phyloP scores from a whole-genome alignment of 2,797 vertebrate species.

The Scarus forsteni region DNA sequence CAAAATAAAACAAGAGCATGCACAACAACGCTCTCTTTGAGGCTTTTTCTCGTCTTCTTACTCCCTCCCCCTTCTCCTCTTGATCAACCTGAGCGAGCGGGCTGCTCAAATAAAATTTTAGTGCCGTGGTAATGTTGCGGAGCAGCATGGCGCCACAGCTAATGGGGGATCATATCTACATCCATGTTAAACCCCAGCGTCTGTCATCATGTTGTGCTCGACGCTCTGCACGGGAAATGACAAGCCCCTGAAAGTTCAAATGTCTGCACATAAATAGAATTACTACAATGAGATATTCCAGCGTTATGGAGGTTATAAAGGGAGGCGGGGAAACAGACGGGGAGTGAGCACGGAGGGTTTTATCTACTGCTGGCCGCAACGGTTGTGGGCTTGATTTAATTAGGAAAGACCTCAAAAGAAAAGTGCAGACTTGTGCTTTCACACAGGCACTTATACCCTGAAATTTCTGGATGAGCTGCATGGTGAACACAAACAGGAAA shows the following conservation, averaged over 20 bases:
- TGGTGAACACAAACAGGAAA: no score
- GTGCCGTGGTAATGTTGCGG: slow-evolving; percentile 79
- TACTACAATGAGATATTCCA: slow-evolving; percentile 68
- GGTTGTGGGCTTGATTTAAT: slow-evolving; percentile 48
- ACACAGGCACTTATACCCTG: no score
- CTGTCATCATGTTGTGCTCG: slow-evolving; percentile 58
- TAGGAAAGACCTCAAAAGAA: slow-evolving; percentile 19
- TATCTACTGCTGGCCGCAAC: slow-evolving; percentile 43
- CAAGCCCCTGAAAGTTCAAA: slow-evolving; percentile 65
- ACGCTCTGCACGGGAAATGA: slow-evolving; percentile 39
- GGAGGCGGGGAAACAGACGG: slow-evolving; percentile 17
- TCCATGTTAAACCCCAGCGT: slow-evolving; percentile 46
- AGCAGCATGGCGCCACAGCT: slow-evolving; percentile 75
- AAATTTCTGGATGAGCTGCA: no score
- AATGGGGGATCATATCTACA: slow-evolving; percentile 78
- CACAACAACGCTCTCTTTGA: slow-evolving; percentile 26
- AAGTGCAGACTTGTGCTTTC: background rate
- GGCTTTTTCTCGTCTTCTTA: slow-evolving; percentile 4
- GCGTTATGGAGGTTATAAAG: slow-evolving; percentile 43
- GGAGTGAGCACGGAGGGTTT: slow-evolving; percentile 11
- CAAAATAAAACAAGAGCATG: slow-evolving; percentile 55
- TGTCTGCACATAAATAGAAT: slow-evolving; percentile 68
- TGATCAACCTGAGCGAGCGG: slow-evolving; percentile 77
- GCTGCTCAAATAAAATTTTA: slow-evolving; percentile 84
- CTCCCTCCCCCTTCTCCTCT: slow-evolving; percentile 25